Conservation (phyloP, 2,888 invertebrate genomes). For the Leptinotarsa haldemani region DNA sequence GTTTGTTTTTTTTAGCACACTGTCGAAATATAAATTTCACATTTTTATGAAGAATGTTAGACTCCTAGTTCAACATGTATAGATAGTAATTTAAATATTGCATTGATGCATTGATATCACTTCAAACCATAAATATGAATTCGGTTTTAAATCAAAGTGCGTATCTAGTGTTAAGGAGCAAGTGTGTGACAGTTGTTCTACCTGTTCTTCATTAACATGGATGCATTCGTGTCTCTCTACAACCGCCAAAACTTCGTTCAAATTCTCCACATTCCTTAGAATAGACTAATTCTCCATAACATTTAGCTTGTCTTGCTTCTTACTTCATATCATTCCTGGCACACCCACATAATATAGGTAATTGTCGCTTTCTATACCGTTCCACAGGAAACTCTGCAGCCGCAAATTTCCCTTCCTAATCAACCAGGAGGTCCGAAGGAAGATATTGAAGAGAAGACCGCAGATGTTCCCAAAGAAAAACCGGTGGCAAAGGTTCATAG, state of each 20-base stretch:
- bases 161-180: no score
- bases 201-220: not conserved
- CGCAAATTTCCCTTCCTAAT: conserved; percentile 72
- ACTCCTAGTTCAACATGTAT: no score
- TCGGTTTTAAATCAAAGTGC: no score
- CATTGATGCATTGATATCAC: no score
- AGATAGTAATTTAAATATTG: no score
- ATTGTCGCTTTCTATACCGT: conserved; percentile 61
- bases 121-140: no score
- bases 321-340: conserved; percentile 27
- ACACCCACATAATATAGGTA: conserved; percentile 56
- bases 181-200: no score
- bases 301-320: conserved; percentile 8
- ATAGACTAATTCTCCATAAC: conserved; percentile 11
- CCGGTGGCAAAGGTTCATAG: conserved; percentile 45
- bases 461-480: conserved; percentile 24
- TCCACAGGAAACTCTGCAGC: conserved; percentile 62
- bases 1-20: no score
- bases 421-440: conserved; percentile 57
- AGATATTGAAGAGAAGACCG: conserved; percentile 26
- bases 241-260: not conserved
- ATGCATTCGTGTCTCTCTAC: not conserved
- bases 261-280: not conserved
- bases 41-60: no score
- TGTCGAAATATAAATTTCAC: no score